Evolutionary conservation across 2,797 vertebrate species (phyloP).

Genomic region (Rallus crepitans): DNA sequence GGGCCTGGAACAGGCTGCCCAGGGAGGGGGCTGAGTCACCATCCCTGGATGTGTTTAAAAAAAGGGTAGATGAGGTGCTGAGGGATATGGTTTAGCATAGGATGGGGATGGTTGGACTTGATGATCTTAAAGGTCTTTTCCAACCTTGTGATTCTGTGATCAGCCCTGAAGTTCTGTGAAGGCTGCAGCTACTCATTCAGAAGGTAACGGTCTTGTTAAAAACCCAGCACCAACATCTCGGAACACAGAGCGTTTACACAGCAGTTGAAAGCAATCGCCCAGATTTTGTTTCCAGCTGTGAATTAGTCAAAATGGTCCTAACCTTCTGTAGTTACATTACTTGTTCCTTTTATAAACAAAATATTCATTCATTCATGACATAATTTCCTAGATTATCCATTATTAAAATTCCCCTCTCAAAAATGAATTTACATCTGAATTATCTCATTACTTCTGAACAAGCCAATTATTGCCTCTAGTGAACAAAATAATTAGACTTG

Average conservation of each 20-base stretch:
- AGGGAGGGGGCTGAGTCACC: too few species aligned
- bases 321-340: constrained; percentile 44
- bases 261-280: constrained; percentile 25
- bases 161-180: background rate
- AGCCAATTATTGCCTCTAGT: constrained; percentile 71
- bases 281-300: constrained; percentile 51
- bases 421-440: constrained; percentile 79
- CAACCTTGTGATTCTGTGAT: too few species aligned
- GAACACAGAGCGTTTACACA: background rate
- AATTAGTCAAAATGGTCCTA: constrained; percentile 19
- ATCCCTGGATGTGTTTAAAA: too few species aligned
- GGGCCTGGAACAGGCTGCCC: too few species aligned
- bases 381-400: constrained; percentile 76
- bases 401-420: constrained; percentile 74
- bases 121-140: too few species aligned
- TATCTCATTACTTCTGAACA: constrained; percentile 76
- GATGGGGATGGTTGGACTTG: too few species aligned
- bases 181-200: background rate
- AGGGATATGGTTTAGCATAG: too few species aligned
- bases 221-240: background rate
- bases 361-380: constrained; percentile 56
- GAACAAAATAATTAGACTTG: constrained; percentile 74
- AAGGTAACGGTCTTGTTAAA: background rate
- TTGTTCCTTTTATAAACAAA: constrained; percentile 59
- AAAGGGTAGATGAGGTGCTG: too few species aligned